phyloP scores from a whole-genome alignment of 2,113 vertebrate genomes.

The Zingel zingel region DNA sequence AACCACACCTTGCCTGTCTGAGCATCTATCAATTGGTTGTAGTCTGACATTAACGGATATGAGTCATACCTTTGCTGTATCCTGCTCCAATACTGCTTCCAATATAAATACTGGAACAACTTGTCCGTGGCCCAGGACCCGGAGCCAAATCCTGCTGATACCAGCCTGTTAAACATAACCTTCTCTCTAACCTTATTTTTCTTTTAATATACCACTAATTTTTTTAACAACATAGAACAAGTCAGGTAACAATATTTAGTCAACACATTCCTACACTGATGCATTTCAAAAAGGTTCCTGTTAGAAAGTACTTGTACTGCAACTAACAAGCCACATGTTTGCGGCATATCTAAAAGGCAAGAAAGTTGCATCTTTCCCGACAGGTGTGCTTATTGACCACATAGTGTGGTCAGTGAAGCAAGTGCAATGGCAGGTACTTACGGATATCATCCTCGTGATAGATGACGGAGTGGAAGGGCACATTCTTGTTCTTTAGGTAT shows the following conservation, averaged over 20 bases:
- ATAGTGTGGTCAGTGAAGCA: not conserved
- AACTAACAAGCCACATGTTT: not conserved
- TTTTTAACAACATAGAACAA: not conserved
- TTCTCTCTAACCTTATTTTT: not conserved
- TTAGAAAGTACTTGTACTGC: not conserved
- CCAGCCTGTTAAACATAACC: slow-evolving; percentile 17
- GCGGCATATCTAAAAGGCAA: not conserved
- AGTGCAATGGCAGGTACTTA: slow-evolving; percentile 81
- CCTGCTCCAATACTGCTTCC: not conserved
- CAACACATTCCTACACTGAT: not conserved
- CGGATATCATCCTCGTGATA: slow-evolving; percentile 98
- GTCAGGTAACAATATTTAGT: not conserved
- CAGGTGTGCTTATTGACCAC: not conserved
- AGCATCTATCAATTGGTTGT: not conserved
- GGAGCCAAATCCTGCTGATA: slow-evolving; percentile 21
- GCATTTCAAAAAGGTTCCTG: not conserved
- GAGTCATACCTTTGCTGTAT: not conserved
- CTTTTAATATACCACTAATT: no score
- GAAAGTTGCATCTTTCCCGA: not conserved
- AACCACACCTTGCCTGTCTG: not conserved
- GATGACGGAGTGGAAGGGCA: slow-evolving; percentile 95
- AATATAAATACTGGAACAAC: slow-evolving; percentile 10
- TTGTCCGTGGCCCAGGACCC: not conserved
- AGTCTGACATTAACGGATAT: not conserved
- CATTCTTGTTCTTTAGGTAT: slow-evolving; percentile 88